Evolutionary conservation across 2,797 vertebrate genomes (phyloP), one percentile per base, ranked within the genome.

Genomic region (Onychomys arenicola): DNA sequence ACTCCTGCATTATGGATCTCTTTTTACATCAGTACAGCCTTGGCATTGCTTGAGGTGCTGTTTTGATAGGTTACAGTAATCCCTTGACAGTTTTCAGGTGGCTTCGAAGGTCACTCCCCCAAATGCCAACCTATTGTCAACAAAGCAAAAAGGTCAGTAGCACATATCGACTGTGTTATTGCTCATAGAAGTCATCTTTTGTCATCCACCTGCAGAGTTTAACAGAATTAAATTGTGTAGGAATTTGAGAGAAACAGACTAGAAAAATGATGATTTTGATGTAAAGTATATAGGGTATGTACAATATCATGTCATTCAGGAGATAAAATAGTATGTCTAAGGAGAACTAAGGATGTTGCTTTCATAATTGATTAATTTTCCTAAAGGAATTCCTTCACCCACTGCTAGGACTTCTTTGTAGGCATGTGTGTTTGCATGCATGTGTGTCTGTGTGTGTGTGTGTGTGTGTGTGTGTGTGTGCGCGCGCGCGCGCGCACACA

Each of bases 311-410:
- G 37, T 65, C 67, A 71, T 85, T 76, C 52, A 88, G 52, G 83
- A 90, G 59, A 83, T 52, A 63, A 59, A 46, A 71, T 73, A 46
- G 37, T 29, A 27, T 69, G 0, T 87, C 43, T 93, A 40, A 82
- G 67, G 57, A 81, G 90, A 96, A 77, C 69, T 71, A 78, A 96
- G 65, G 55, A 90, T 65, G 57, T 61, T 59, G 23, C 19, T 91
- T 80, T 46, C 63, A 34, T 65, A 88, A 63, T 37, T 80, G 40
- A 78, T 81, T 78, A 61, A n/a, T 73, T 93, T 93, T 91, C 59
- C 82, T 61, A 34, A 96, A 81, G 71, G 59, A 94, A 75, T 93
- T 95, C n/a, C 71, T 91, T 96, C 13, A 73, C 59, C 5, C 14
- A 40, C 6, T 7, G 21, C 46, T 89, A 81, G 46, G 87, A 69